Evolutionary conservation across 2,888 invertebrate genomes (phyloP).

Genomic region (Blastobasis adustella): DNA sequence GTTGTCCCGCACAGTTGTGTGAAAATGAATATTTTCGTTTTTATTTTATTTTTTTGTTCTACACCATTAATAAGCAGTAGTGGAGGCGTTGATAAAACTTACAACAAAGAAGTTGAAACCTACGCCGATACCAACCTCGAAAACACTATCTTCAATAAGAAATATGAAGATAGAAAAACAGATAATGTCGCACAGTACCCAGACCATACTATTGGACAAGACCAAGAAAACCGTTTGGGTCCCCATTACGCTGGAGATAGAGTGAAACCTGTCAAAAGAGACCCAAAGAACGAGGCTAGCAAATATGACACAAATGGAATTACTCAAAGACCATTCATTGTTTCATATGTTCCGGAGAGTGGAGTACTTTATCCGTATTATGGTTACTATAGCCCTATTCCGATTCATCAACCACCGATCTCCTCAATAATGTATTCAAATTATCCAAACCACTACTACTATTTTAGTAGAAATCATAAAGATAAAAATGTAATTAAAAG

Average conservation of each 20-base stretch:
- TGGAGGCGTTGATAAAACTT: too few species aligned
- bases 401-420: slow-evolving; percentile 22
- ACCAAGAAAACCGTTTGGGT: slow-evolving; percentile 13
- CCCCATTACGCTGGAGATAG: slow-evolving; percentile 8
- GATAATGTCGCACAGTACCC: slow-evolving; percentile 30
- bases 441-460: too few species aligned
- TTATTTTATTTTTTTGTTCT: too few species aligned
- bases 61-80: too few species aligned
- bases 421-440: too few species aligned
- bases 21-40: too few species aligned
- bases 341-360: slow-evolving; percentile 21
- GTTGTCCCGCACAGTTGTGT: too few species aligned
- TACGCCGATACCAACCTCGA: neutral
- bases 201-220: slow-evolving; percentile 15
- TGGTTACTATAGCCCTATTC: slow-evolving; percentile 14
- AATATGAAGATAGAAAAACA: slow-evolving; percentile 12
- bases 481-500: too few species aligned
- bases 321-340: slow-evolving; percentile 23
- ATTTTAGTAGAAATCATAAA: too few species aligned
- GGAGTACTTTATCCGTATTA: slow-evolving; percentile 35
- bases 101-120: too few species aligned
- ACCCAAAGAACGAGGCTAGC: slow-evolving; percentile 29
- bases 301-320: slow-evolving; percentile 25
- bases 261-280: slow-evolving; percentile 31
- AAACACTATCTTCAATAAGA: neutral